These are phyloP conservation scores for Benthosema pterotum DNA, from an alignment of 2,797 vertebrate species.

Conservation along the genomic window DNA sequence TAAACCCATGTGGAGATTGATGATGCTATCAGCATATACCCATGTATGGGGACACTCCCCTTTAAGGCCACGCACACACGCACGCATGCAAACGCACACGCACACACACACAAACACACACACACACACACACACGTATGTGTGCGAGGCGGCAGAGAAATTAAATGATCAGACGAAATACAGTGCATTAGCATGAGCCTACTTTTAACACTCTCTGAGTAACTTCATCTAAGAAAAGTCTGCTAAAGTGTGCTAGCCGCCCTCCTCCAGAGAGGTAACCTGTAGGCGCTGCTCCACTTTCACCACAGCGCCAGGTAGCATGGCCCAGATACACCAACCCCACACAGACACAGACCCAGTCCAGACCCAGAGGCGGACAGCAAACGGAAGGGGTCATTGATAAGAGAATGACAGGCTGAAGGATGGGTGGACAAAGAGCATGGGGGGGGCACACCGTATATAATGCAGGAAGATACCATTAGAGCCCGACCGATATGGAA, in stretches of 20 bases:
- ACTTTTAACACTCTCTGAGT: constrained; percentile 46
- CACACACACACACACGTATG: no score
- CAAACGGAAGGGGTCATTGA: neutral
- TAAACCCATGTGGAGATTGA: no score
- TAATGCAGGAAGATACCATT: constrained; percentile 10
- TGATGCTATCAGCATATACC: no score
- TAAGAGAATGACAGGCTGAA: constrained; percentile 16
- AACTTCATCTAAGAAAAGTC: constrained; percentile 64
- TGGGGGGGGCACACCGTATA: constrained; percentile 22
- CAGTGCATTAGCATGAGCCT: constrained; percentile 48
- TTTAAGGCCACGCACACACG: no score
- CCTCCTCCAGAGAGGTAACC: constrained; percentile 68
- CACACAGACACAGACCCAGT: constrained; percentile 12
- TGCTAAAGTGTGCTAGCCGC: constrained; percentile 61
- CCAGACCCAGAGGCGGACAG: constrained; percentile 15
- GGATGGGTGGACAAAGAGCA: constrained; percentile 2
- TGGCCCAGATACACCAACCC: constrained; percentile 77
- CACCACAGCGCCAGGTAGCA: constrained; percentile 65
- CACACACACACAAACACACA: no score
- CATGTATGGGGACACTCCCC: no score
- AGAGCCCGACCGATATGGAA: no score
- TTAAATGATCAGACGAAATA: constrained; percentile 1
- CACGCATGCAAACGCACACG: no score
- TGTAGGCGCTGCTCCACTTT: constrained; percentile 75
- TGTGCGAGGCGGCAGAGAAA: no score